Conservation (phyloP, 2,113 vertebrate genomes). For the Myiozetetes cayanensis region DNA sequence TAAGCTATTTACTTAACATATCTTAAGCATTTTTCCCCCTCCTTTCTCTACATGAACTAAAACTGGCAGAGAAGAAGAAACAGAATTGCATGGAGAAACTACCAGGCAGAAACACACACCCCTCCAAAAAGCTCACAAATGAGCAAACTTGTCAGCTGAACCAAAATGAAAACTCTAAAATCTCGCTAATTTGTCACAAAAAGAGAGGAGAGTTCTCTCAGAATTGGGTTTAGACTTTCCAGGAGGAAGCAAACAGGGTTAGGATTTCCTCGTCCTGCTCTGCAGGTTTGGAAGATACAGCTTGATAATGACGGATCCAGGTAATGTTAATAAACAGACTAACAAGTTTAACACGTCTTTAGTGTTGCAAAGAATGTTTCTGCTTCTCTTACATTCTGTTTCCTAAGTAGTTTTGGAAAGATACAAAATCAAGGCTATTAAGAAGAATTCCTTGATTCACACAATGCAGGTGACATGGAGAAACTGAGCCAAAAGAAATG, state of each 20-base stretch:
- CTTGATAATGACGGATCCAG: neutral
- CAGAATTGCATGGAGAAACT: neutral
- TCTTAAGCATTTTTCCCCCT: accelerated
- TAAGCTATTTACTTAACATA: neutral
- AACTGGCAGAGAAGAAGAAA: neutral
- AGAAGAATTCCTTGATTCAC: neutral
- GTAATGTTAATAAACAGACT: neutral
- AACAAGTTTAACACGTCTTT: neutral
- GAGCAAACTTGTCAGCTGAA: neutral
- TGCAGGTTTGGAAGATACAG: neutral
- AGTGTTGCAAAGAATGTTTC: neutral
- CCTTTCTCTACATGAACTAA: neutral
- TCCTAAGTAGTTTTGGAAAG: neutral
- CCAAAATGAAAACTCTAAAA: neutral
- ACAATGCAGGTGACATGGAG: neutral
- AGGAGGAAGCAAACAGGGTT: neutral
- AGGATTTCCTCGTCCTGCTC: neutral
- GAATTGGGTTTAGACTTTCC: neutral
- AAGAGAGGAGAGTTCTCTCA: neutral
- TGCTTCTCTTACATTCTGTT: neutral
- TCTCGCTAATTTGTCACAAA: neutral
- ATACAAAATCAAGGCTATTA: neutral
- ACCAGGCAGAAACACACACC: neutral
- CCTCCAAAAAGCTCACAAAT: neutral
- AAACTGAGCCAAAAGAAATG: neutral